Evolutionary conservation across 2,888 invertebrate genomes (phyloP), one percentile per base, ranked within the genome.

Genomic region (Agrilus mali): DNA sequence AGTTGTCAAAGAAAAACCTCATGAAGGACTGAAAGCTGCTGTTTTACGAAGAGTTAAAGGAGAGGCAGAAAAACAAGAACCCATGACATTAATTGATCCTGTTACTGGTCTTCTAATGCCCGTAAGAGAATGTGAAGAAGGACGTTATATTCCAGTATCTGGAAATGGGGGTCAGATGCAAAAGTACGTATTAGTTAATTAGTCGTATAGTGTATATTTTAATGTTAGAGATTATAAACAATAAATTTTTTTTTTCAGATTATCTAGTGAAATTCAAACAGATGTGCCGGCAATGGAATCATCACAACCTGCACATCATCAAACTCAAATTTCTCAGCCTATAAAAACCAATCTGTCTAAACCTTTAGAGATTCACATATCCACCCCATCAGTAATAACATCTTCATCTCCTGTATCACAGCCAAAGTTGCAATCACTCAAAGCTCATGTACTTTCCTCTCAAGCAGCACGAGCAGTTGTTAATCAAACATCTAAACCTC

Each of bases 41-140:
- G 59, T 68, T 53, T 50, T 68, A 33, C 55, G 67, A 17, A 55
- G 67, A 27, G 56, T 66, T 35, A 67, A 67, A 50, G 64, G 61
- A 15, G 67, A 67, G 43, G 46, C 59, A 50, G 56, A 57, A 36
- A 67, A 67, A 32, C 66, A 70, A 8, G 80, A 81, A 55, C 78
- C 81, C 1, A 74, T 75, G 55, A 77, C 77, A 4, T 60, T 83
- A 14, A 81, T 84, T 36, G 85, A 85, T 64, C 82, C 84, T 1
- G 82, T 82, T 1, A 84, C 83, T 1, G 84, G 84, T 2, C 67
- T 81, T 52, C 65, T 85, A 31, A 80, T 77, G 44, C 78, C 80
- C 0, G 77, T 80, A 74, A 70, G 77, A 55, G 80, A 81, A 53
- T 78, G 77, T 38, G 82, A 82, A 56, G 83, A 82, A 57, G 78